Percentiles rank a stretch among this genome's conserved stretches.
phyloP scores from a whole-genome alignment of 2,113 vertebrate genomes.

The Hucho hucho region DNA sequence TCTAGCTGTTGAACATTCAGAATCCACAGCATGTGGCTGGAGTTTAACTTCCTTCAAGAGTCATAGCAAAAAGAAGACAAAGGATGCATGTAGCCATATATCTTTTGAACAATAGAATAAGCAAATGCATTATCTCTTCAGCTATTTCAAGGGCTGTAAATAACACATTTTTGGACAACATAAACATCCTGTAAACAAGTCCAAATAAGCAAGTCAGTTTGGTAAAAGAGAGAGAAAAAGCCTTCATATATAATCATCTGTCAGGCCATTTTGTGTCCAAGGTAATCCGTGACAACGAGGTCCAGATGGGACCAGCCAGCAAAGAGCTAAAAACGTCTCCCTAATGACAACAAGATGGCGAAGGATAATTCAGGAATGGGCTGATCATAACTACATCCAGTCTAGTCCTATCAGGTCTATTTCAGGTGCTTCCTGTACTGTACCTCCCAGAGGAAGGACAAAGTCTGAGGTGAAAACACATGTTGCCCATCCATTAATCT shows the following conservation, averaged over 20 bases:
- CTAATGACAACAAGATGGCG: slow-evolving; percentile 42
- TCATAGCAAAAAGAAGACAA: background rate
- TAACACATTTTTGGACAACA: too few species aligned
- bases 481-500: background rate
- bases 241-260: background rate
- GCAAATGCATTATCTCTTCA: too few species aligned
- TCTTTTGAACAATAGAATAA: background rate
- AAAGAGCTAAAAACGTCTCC: slow-evolving; percentile 22
- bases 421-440: background rate
- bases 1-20: slow-evolving; percentile 1
- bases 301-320: slow-evolving; percentile 17
- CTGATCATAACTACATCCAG: slow-evolving; percentile 35
- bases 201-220: too few species aligned
- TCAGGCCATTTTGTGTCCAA: slow-evolving; percentile 10
- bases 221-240: too few species aligned
- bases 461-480: background rate
- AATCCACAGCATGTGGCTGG: background rate
- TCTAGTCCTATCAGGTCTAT: background rate
- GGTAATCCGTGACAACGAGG: slow-evolving; percentile 10
- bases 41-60: too few species aligned
- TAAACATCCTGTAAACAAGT: too few species aligned
- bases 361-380: slow-evolving; percentile 18
- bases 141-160: too few species aligned
- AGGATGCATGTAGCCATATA: background rate
- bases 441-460: background rate